Evolutionary conservation across 2,113 vertebrate species (phyloP), one percentile per base, ranked within the genome.

Genomic region (Peucedramus taeniatus): DNA sequence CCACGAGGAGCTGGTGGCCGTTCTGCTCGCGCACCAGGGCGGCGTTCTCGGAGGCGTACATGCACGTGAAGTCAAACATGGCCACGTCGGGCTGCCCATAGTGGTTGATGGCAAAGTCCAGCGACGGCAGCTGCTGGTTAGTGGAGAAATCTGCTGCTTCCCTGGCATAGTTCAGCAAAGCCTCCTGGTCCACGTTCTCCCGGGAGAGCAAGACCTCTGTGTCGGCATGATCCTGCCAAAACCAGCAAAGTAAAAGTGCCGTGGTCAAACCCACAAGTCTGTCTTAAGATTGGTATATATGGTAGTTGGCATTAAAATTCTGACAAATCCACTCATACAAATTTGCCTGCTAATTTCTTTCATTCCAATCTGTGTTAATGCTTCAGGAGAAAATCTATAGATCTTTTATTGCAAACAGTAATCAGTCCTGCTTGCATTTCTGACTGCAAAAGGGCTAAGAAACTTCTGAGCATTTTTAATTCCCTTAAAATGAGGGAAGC

Each of bases 51-150:
- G 99, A 99, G 2, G 99, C 99, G 2, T 99, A 99, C 99, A 99
- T 99, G 97, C 99, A 99, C 1, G 99, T 99, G 97, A 99, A 99
- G 97, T 99, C 99, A 39, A 99, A 99, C 99, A 99, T 99, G 96
- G 99, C 99, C 51, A 99, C 99, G 5, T 99, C 99, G 0, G 99
- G 99, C 97, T 99, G 99, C 39, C 99, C 99, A 0, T 99, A 99
- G 96, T 99, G 99, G 96, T 99, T 99, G 96, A 99, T 99, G 97
- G 99, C 99, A 5, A 99, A 99, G 91, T 99, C 99, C 96, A 99
- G 96, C 0, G 98, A 98, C 1, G 99, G 99, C 95, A 99, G 98
- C 97, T 99, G 99, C 77, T 99, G 99, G 94, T 99, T 99, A 53
- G 99, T 99, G 77, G 99, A 99, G 97, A 99, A 99, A 94, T 99